Evolutionary conservation across 2,888 invertebrate genomes (phyloP).

Genomic region (Zhengitettix transpicula): DNA sequence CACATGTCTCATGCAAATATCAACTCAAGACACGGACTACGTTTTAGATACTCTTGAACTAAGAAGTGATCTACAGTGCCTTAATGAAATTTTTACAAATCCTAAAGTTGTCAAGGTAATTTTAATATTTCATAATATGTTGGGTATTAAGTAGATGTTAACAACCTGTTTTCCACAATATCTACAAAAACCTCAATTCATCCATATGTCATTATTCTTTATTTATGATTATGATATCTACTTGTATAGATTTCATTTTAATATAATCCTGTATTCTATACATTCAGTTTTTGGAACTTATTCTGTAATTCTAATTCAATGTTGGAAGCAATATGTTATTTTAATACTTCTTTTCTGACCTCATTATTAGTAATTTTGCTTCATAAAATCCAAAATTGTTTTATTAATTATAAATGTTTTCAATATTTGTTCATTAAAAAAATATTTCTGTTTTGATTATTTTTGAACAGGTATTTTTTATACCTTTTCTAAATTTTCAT

Average conservation of each 20-base stretch:
- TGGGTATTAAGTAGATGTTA: neutral
- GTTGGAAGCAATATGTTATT: too few species aligned
- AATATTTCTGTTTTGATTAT: neutral
- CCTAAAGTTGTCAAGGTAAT: conserved; percentile 73
- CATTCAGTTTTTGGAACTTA: too few species aligned
- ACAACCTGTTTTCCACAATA: neutral
- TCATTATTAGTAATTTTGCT: too few species aligned
- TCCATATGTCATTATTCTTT: neutral
- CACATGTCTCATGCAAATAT: conserved; percentile 90
- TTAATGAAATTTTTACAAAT: conserved; percentile 84
- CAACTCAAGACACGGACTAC: conserved; percentile 65
- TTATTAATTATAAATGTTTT: too few species aligned
- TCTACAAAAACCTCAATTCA: neutral
- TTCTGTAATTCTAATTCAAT: too few species aligned
- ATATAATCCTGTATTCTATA: too few species aligned
- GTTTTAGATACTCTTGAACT: conserved; percentile 74
- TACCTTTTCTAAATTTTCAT: neutral
- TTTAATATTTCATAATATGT: neutral
- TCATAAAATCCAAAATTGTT: too few species aligned
- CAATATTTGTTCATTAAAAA: too few species aligned
- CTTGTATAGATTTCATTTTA: too few species aligned
- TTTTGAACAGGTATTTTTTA: neutral
- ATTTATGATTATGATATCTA: too few species aligned
- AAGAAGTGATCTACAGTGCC: conserved; percentile 59
- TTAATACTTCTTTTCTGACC: too few species aligned